Evolutionary conservation across 2,797 vertebrate species (phyloP), one percentile per base, ranked within the genome.

Genomic region (Muscicapa comitata): DNA sequence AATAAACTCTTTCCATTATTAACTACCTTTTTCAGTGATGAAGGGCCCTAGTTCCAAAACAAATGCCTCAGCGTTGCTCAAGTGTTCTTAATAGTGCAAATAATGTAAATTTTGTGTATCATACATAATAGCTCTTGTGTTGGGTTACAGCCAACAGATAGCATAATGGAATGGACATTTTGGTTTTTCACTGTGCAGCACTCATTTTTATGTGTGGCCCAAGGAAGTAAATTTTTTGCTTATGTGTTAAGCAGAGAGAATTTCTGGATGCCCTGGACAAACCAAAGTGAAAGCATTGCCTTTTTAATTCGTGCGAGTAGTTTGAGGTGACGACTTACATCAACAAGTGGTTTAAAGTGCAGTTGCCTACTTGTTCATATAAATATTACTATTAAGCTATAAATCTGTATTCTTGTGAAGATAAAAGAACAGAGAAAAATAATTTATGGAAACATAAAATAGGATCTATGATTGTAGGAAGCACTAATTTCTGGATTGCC

Each of bases 401-500:
- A 95, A 94, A 90, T 84, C 68, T 70, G 12, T 37, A 29, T 63
- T 67, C 43, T 42, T 57, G 29, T 29, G 51, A 90, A 78, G 71
- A 55, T 51, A 70, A 75, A 94, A 83, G 37, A 73, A 63, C 38
- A 62, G 70, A 67, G 29, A 23, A 79, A 65, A 90, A 80, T 57
- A 21, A 78, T 71, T 62, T 94, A 79, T 76, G 67, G 74, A 82
- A 86, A 74, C 55, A 76, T 84, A 84, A 93, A 88, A 88, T 43
- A 84, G n/a, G 40, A 75, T 70, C 48, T 84, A 71, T 40, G 33
- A 53, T 50, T 73, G 51, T 25, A 79, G 23, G 37, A 88, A 55
- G 42, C 21, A 71, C 48, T 86, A 61, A 53, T 73, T 92, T 88
- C 83, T 91, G n/a, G 12, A 76, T 77, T 88, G 45, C 87, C 25